Evolutionary conservation across 92 coral and sea anemone genomes (phyloP), one percentile per base, ranked within the genome.

Genomic region (Zoanthus sociatus): DNA sequence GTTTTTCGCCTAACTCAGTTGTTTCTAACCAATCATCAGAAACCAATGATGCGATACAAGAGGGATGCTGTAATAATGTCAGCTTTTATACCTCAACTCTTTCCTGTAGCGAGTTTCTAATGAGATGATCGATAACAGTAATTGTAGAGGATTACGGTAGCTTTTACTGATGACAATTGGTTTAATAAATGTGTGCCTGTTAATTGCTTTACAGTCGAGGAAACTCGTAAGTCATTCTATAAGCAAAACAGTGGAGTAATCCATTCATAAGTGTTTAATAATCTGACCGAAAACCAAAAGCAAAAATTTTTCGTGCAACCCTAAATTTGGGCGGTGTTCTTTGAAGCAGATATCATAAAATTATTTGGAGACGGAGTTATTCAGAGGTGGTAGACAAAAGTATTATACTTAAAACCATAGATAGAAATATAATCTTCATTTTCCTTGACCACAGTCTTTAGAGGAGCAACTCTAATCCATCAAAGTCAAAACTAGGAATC

Each of bases 81-180:
- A 79, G 84, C 64, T 33, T 64, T 79, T 64, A 46, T 55, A 64
- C 56, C 73, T 46, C 74, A 51, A 81, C 73, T 81, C 85, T 81
- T 69, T 81, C 85, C 85, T 81, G 75, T 81, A 81, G 85, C 75
- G 47, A 81, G 60, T 70, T 51, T 66, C 58, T 81, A 81, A 81
- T 81, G 85, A 81, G 85, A 81, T 81, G 85, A 81, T 81, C 85
- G 85, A 81, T 81, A 81, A 81, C 85, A 66, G 85, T 81, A 81
- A 81, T 81, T 81, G 85, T 81, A 81, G 85, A 81, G 85, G 85
- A 81, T 81, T 81, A 81, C 54, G 7, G 61, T 11, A 64, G 85
- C 85, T 81, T 81, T 81, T 67, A 48, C 85, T 69, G 85, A 81
- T 81, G 85, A 81, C 85, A 81, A 81, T 81, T 81, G 85, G 73